Percentiles rank a stretch among this genome's conserved stretches.
These are phyloP conservation scores for Sebastes reedi DNA, from an alignment of 2,797 vertebrate species.

Conservation along the genomic window DNA sequence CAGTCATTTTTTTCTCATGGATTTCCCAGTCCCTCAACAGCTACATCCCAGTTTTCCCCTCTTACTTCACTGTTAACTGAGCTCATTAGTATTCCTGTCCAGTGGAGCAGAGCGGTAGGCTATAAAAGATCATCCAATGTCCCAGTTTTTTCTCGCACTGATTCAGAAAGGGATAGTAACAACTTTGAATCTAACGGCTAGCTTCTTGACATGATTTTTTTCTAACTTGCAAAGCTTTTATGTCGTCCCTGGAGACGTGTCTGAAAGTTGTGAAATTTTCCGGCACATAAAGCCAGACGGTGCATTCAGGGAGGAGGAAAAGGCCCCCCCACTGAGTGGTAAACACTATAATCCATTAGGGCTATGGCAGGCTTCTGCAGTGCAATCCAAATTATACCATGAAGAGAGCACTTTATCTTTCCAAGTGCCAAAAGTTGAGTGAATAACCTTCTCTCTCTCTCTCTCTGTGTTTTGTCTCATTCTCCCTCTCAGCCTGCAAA, in stretches of 20 bases:
- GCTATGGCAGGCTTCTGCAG: background rate
- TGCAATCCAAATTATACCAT: background rate
- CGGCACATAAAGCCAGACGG: background rate
- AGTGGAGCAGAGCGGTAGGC: background rate
- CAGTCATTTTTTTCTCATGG: background rate
- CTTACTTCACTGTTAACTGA: conserved; percentile 14
- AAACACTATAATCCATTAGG: background rate
- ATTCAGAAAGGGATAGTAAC: background rate
- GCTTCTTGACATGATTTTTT: background rate
- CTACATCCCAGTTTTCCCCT: background rate
- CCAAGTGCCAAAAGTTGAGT: background rate
- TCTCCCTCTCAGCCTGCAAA: conserved; percentile 56
- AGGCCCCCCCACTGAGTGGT: background rate
- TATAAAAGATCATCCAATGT: background rate
- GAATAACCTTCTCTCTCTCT: conserved; percentile 31
- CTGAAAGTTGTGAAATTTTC: background rate
- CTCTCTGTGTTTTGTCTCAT: conserved; percentile 43
- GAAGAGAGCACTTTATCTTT: background rate
- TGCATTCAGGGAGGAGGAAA: conserved; percentile 3
- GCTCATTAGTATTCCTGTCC: conserved; percentile 47
- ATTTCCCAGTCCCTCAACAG: background rate
- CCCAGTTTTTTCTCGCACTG: background rate
- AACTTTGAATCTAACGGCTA: background rate
- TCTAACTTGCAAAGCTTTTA: background rate
- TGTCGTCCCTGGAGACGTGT: background rate